Evolutionary conservation across 2,797 vertebrate species (phyloP).

Genomic region (Apogon hyalosoma): DNA sequence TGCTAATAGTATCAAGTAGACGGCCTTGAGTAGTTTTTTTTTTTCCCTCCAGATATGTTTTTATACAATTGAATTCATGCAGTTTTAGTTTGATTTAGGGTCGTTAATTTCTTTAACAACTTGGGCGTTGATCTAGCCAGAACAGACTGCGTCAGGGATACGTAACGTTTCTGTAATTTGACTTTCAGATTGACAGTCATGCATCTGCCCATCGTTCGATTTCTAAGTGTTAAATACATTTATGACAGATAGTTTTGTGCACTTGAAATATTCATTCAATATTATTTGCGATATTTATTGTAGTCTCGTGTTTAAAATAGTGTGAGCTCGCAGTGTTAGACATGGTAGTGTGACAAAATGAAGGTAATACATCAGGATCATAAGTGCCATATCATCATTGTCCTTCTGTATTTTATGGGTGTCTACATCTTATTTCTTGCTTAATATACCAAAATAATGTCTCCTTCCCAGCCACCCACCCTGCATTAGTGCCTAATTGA

Average conservation of each 20-base stretch:
- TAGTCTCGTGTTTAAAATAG: not conserved
- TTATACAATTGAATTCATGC: too few species aligned
- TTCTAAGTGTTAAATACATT: too few species aligned
- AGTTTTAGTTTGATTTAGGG: too few species aligned
- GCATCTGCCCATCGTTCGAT: too few species aligned
- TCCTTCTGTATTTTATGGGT: not conserved
- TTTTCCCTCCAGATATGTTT: too few species aligned
- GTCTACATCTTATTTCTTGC: not conserved
- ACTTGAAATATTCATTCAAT: not conserved
- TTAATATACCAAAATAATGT: not conserved
- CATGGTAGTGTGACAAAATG: not conserved
- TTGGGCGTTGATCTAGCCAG: too few species aligned
- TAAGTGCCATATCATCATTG: constrained; percentile 1
- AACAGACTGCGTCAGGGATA: too few species aligned
- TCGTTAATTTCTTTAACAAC: too few species aligned
- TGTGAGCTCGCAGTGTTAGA: not conserved
- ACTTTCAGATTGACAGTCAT: too few species aligned
- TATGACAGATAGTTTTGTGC: not conserved
- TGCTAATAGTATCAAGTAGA: constrained; percentile 45
- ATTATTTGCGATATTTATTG: not conserved
- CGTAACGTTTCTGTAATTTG: too few species aligned
- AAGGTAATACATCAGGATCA: not conserved
- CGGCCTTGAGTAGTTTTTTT: constrained; percentile 27
- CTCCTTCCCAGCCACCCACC: not conserved
- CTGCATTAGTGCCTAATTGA: not conserved